Base-by-base conservation (phyloP, 1,140 invertebrate genomes). In the Trypoxylus dichotomus region DNA sequence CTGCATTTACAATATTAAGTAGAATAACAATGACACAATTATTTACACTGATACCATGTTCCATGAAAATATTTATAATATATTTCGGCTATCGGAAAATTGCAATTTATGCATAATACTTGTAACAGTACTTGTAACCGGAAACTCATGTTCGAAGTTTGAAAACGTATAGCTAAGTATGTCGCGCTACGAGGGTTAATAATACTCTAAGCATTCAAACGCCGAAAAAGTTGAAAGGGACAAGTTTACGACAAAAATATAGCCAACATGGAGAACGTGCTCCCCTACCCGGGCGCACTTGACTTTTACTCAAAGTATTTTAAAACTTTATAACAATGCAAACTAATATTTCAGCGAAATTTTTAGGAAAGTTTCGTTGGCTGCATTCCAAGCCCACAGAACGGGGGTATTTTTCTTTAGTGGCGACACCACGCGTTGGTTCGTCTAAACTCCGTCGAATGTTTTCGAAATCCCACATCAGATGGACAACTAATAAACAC, bases 281-380 rank as follows among this genome's bases (percentile, higher is more conserved):
- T 1, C 7, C 60, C 60, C 24, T 68, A 68, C 10, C 60, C 21
- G 7, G 21, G 27, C 25, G 60, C 60, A 68, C 60, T 68, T 68
- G 60, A 68, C 60, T 68, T 68, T 29, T 29, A 68, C 60, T 24
- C 47, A 68, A 68, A 68, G 60, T 68, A 68, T 68, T 68, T 68
- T 68, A 68, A 68, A 68, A 68, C 60, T 68, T 68, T 68, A 68
- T 68, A 68, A 68, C 60, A 68, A 68, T 68, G 60, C 60, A 68
- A 68, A 68, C 60, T 68, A 68, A 68, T 68, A 68, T 68, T 68
- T 68, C 60, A 68, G 24, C 24, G 24, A 68, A 68, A 68, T 68
- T 68, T 68, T 68, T 68, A 68, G 60, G 60, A 68, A 68, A 68
- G 60, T 68, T 68, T 29, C 60, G 11, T 10, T 68, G 60, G 60